Base-by-base conservation (phyloP, 2,113 vertebrate genomes). In the Plectropomus leopardus region DNA sequence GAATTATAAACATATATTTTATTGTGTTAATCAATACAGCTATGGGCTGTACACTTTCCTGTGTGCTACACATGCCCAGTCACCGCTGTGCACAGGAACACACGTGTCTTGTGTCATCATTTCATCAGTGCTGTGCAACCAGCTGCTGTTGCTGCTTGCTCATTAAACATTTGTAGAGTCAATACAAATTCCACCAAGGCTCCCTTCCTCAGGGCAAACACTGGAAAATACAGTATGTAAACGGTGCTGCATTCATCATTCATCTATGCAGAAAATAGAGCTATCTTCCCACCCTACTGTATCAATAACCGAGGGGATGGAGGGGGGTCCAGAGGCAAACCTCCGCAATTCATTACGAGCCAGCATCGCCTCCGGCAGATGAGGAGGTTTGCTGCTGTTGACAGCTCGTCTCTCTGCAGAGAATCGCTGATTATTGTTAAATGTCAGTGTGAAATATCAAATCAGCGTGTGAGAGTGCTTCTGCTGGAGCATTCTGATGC, bases 161-260 rank as follows among this genome's bases (percentile, higher is more conserved):
- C 89, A 92, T 94, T 93, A 93, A 94, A 94, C 93, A 94, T 94
- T 94, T 93, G 92, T 89, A 88, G 92, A 92, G 91, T 94, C 91
- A 94, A 94, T 86, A 94, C 75, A 90, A 86, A 94, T 92, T 92
- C 90, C 92, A 91, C 80, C 92, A 76, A 80, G 88, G 84, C 91
- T 85, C 77, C 82, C 69, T 83, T 91, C 86, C 86, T 83, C 72
- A 34, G 89, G 83, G 88, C 84, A 94, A 94, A 93, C 93, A 92
- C 81, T 48, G 92, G 72, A 67, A 91, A 88, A 90, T 89, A 92
- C 82, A 89, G 86, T 88, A 86, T 93, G 91, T 78, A 88, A 92
- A 92, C 78, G 69, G 14, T 36, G 55, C 77, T 19, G 50, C 51
- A 30, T 88, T 89, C 89, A 77, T 85, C 87, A 78, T 75, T 86